Percentiles rank a stretch among this genome's conserved stretches.
phyloP scores from a whole-genome alignment of 2,888 invertebrate genomes.

The Sarcophaga subvicina region DNA sequence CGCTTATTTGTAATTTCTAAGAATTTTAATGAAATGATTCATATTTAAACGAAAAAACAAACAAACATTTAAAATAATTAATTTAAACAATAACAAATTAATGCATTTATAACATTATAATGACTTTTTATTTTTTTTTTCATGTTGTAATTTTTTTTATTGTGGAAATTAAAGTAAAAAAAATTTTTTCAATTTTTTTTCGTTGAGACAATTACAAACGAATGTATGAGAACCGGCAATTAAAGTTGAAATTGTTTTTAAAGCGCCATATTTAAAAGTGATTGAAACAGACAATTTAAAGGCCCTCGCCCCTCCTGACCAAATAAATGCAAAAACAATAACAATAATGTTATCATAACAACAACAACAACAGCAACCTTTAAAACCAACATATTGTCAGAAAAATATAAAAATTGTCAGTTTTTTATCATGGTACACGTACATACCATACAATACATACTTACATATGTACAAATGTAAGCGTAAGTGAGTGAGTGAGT shows the following conservation, averaged over 20 bases:
- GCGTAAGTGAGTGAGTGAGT: background rate
- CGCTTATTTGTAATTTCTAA: background rate
- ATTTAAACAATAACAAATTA: background rate
- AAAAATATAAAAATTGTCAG: conserved; percentile 24
- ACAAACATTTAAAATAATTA: background rate
- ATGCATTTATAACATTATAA: background rate
- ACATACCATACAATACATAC: too few relatives aligned
- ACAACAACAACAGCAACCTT: background rate
- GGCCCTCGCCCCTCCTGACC: background rate
- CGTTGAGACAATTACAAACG: background rate
- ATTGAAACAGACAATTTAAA: conserved; percentile 26
- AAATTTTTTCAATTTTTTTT: background rate
- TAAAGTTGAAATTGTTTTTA: conserved; percentile 51
- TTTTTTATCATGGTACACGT: conserved; percentile 14
- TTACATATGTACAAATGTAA: background rate
- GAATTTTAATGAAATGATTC: background rate
- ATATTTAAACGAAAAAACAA: background rate
- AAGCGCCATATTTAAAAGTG: conserved; percentile 45
- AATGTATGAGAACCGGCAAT: conserved; percentile 51
- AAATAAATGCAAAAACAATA: conserved; percentile 23
- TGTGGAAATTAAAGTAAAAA: too few relatives aligned
- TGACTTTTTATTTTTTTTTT: background rate
- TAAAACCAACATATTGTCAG: background rate
- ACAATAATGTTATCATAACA: background rate
- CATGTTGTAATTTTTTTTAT: too few relatives aligned